These are phyloP conservation scores for Epizoanthus rinbou DNA, from an alignment of 92 coral and sea anemone genomes.

Conservation along the genomic window DNA sequence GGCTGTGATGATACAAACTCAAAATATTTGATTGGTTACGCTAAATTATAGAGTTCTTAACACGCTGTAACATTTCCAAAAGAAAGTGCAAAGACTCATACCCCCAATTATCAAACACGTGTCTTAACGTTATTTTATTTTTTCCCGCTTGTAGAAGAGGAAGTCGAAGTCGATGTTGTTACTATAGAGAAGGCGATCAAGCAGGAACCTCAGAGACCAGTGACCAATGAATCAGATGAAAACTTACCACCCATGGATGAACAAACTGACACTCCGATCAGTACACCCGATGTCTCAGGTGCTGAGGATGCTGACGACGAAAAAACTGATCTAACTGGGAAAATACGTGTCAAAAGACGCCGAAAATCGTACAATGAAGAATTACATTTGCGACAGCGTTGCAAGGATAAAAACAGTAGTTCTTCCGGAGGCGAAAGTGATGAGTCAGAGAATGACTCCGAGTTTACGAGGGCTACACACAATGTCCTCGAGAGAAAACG, in stretches of 20 bases:
- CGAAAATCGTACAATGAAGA: constrained; percentile 68
- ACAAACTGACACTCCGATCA: constrained; percentile 31
- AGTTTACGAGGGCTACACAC: constrained; percentile 94
- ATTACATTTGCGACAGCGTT: constrained; percentile 60
- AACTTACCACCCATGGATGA: constrained; percentile 36
- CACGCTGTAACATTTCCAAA: neutral
- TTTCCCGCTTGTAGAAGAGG: constrained; percentile 89
- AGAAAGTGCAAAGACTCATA: neutral
- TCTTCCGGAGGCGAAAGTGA: constrained; percentile 86
- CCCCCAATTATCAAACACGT: constrained; percentile 25
- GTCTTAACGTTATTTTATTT: constrained; percentile 48
- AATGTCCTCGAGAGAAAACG: constrained; percentile 95
- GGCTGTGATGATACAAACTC: constrained; percentile 24
- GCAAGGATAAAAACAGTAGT: constrained; percentile 62
- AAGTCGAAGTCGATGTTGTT: constrained; percentile 97
- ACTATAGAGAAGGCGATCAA: constrained; percentile 83
- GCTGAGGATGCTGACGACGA: constrained; percentile 71
- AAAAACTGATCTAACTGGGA: constrained; percentile 78
- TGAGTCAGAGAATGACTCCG: constrained; percentile 95
- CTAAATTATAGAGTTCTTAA: constrained; percentile 2
- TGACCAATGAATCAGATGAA: constrained; percentile 44
- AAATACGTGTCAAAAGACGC: constrained; percentile 75
- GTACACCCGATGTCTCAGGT: constrained; percentile 55
- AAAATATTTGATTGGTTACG: constrained; percentile 49
- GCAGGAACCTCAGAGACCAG: constrained; percentile 53